phyloP scores from a whole-genome alignment of 2,113 vertebrate species.

The Pelusios castaneus region DNA sequence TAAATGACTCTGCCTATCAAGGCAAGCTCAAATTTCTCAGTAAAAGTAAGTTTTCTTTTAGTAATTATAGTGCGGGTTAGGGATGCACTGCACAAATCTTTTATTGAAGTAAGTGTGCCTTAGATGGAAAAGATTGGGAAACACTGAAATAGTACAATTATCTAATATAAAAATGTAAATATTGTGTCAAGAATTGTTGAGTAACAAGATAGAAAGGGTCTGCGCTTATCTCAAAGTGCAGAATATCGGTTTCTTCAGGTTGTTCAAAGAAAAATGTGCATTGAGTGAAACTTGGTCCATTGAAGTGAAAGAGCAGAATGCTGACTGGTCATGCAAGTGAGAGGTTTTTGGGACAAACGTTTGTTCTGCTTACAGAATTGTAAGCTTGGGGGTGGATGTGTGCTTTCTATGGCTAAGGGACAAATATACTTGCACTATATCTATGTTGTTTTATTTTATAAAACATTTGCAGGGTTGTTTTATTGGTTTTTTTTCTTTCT shows the following conservation, averaged over 20 bases:
- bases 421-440: rapidly evolving
- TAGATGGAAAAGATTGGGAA: background rate
- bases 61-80: background rate
- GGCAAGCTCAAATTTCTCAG: background rate
- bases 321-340: rapidly evolving
- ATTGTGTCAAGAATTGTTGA: background rate
- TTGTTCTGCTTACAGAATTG: background rate
- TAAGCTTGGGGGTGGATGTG: background rate
- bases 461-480: background rate
- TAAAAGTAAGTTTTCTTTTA: background rate
- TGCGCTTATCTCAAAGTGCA: background rate
- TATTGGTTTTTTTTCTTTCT: background rate
- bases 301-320: background rate
- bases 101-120: background rate
- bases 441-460: background rate
- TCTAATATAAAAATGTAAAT: background rate
- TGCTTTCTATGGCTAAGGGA: background rate
- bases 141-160: background rate
- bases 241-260: background rate
- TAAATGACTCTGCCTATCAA: background rate
- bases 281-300: background rate
- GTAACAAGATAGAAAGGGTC: background rate
- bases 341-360: background rate
- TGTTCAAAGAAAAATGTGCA: background rate
- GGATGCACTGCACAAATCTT: background rate